Conservation (phyloP, 1,140 invertebrate genomes). For the Hycleus phaleratus region DNA sequence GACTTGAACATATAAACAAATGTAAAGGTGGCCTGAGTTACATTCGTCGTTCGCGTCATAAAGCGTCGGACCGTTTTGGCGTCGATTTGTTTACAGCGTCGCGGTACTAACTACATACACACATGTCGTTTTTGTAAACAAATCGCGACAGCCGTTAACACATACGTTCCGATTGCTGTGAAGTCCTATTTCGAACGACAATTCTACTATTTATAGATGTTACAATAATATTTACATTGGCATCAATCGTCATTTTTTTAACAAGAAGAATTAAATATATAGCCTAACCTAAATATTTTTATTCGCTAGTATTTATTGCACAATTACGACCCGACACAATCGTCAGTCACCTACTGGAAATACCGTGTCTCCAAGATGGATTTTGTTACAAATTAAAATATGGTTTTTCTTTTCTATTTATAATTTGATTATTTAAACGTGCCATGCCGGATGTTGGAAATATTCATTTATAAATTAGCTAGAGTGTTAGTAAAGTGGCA, state of each 20-base stretch:
- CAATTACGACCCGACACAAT: conserved; percentile 6
- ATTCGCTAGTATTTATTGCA: conserved; percentile 13
- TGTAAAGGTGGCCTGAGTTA: conserved; percentile 27
- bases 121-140: conserved; percentile 36
- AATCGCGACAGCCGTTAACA: conserved; percentile 34
- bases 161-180: conserved; percentile 28
- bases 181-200: conserved; percentile 30
- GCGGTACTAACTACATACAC: conserved; percentile 27
- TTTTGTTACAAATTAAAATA: conserved; percentile 18
- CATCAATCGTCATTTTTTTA: conserved; percentile 24
- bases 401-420: conserved; percentile 21
- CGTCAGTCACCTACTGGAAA: conserved; percentile 5
- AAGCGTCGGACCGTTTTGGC: conserved; percentile 29
- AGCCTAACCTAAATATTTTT: conserved; percentile 16
- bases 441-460: conserved; percentile 17
- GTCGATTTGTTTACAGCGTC: conserved; percentile 36
- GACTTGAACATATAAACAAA: conserved; percentile 29
- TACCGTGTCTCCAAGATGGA: not conserved
- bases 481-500: conserved; percentile 6
- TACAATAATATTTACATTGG: conserved; percentile 36
- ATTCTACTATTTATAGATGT: conserved; percentile 34
- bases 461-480: conserved; percentile 12
- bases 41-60: conserved; percentile 25
- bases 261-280: conserved; percentile 26
- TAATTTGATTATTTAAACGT: conserved; percentile 24